A percentile compares a stretch with the other conserved stretches of the same genome.
Conservation (phyloP, 2,113 vertebrate genomes). For the Podarcis raffonei region DNA sequence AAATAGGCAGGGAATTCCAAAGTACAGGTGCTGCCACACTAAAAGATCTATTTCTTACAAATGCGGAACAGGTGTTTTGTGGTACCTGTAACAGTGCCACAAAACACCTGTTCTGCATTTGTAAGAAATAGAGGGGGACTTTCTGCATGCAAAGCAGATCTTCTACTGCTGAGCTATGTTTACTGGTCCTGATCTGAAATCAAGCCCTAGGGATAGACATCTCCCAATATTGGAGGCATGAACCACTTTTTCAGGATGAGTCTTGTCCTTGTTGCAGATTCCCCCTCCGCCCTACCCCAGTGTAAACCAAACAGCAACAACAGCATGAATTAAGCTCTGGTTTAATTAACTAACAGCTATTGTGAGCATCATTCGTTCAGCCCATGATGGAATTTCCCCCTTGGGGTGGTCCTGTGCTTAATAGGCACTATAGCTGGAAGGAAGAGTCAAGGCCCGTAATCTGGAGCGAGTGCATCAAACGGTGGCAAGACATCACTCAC, state of each 20-base stretch:
- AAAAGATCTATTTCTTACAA: too few relatives aligned
- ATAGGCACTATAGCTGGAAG: not conserved
- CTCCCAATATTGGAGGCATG: not conserved
- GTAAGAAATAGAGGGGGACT: too few relatives aligned
- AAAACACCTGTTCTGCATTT: too few relatives aligned
- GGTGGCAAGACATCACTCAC: rapidly evolving
- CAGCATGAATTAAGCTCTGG: not conserved
- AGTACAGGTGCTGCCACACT: too few relatives aligned
- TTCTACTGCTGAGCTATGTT: too few relatives aligned
- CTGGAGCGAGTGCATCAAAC: rapidly evolving
- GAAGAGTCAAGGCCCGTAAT: not conserved
- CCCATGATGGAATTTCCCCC: not conserved
- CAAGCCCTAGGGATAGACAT: not conserved
- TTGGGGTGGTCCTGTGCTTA: not conserved
- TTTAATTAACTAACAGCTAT: not conserved
- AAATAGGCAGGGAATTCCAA: too few relatives aligned
- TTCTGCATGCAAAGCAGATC: too few relatives aligned
- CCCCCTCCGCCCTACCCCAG: not conserved
- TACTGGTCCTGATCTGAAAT: not conserved
- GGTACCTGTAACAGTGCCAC: too few relatives aligned
- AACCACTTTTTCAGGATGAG: not conserved
- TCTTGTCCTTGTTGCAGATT: too few relatives aligned
- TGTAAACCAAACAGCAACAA: not conserved
- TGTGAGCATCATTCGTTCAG: not conserved
- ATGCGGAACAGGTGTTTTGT: too few relatives aligned